Evolutionary conservation across 2,113 vertebrate species (phyloP).

Genomic region (Brachypteracias leptosomus): DNA sequence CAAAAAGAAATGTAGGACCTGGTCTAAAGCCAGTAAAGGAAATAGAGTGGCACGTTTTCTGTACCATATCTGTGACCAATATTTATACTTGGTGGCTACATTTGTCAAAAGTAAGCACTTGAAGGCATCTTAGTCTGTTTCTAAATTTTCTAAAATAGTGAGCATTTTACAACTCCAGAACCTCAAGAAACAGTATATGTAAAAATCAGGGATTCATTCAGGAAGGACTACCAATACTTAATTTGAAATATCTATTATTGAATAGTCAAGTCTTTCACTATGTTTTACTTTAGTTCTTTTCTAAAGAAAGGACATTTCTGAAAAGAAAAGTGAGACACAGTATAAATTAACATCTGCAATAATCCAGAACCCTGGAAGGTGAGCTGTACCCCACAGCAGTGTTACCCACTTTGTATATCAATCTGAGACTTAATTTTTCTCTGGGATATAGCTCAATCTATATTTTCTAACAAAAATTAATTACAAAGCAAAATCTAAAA

Average conservation of each 20-base stretch:
- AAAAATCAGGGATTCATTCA: neutral
- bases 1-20: neutral
- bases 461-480: conserved; percentile 49
- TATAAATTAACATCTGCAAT: neutral
- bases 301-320: neutral
- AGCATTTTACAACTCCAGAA: neutral
- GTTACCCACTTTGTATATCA: conserved; percentile 15
- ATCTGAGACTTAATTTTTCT: conserved; percentile 39
- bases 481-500: conserved; percentile 32
- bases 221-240: neutral
- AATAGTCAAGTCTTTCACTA: neutral
- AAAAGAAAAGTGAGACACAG: neutral
- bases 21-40: neutral
- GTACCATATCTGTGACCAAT: neutral
- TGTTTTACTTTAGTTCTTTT: neutral
- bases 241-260: neutral
- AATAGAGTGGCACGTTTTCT: accelerated
- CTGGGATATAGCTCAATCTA: neutral
- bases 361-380: neutral
- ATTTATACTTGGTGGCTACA: neutral
- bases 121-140: neutral
- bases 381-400: neutral
- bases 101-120: neutral
- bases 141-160: neutral
- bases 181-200: neutral